A percentile compares a stretch with the other conserved stretches of the same genome.
phyloP scores from a whole-genome alignment of 1,140 invertebrate genomes.

The Eupristina koningsbergeri region DNA sequence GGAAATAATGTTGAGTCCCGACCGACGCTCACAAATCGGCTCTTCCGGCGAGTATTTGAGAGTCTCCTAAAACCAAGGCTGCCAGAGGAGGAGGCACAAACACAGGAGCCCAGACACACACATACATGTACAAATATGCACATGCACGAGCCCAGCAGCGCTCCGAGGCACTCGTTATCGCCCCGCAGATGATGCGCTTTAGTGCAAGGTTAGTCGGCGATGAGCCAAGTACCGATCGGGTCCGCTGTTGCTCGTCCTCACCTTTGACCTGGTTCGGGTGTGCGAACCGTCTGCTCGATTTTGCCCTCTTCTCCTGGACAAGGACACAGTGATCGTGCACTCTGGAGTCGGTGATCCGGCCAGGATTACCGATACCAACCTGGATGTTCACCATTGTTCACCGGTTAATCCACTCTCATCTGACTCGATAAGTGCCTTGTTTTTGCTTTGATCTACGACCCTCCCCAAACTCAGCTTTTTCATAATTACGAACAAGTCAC shows the following conservation, averaged over 20 bases:
- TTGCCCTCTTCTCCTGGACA: not conserved
- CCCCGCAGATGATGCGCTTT: constrained; percentile 52
- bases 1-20: not conserved
- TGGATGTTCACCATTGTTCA: not conserved
- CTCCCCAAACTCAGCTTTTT: no score
- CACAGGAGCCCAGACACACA: no score
- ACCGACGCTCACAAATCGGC: not conserved
- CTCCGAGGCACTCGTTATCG: not conserved
- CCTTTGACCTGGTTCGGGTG: constrained; percentile 32
- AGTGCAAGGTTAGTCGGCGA: constrained; percentile 71
- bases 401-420: not conserved
- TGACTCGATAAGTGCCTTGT: not conserved
- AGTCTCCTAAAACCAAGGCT: constrained; percentile 9
- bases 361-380: not conserved
- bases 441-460: no score
- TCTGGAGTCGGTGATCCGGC: not conserved
- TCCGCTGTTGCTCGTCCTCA: constrained; percentile 50
- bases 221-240: constrained; percentile 66
- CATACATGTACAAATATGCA: no score
- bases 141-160: not conserved
- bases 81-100: not conserved
- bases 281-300: not conserved
- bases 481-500: no score
- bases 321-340: not conserved
- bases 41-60: constrained; percentile 6